Evolutionary conservation across 2,113 vertebrate species (phyloP), one percentile per base, ranked within the genome.

Genomic region (Columba janthina): DNA sequence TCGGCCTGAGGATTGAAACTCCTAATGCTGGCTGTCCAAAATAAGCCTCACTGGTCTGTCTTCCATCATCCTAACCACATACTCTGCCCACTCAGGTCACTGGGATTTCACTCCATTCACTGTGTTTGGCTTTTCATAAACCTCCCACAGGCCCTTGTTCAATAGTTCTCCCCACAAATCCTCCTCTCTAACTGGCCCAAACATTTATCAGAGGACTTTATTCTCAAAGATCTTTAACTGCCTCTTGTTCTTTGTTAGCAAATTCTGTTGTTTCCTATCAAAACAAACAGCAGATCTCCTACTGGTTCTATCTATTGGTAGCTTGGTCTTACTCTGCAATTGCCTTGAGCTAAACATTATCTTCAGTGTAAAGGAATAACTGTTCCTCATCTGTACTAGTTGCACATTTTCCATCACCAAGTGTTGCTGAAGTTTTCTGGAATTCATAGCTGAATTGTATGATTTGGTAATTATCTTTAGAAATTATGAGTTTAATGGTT

Each of bases 41-140:
- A 90, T 84, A 84, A 95, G 80, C 89, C 91, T 95, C 0, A 0
- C 61, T 93, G 89, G 18, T 97, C 89, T 96, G 95, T 71, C 84
- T 97, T 95, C 95, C 54, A 89, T 94, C 94, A 96, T 76, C 80
- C 62, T 89, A 95, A 94, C 93, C 91, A 89, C 93, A 94, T 11
- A 36, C 22, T 89, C 87, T 87, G 58, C 95, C 94, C 91, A 94
- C 93, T 95, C 94, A 95, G 70, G 84, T 95, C 94, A 88, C 70
- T 61, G 70, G 36, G 74, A 94, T 94, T 97, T 92, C 93, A 76
- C 87, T 92, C 34, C 70, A 81, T 95, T 91, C 91, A 79, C 84
- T 79, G 58, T 31, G 6, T 58, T 89, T 95, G 94, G 87, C 89
- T 91, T 70, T 66, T 67, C 77, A 24, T 3, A 92, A 95, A 95